Percentiles rank a stretch among this genome's conserved stretches.
Conservation (phyloP, 2,113 vertebrate species). For the Elephas maximus region DNA sequence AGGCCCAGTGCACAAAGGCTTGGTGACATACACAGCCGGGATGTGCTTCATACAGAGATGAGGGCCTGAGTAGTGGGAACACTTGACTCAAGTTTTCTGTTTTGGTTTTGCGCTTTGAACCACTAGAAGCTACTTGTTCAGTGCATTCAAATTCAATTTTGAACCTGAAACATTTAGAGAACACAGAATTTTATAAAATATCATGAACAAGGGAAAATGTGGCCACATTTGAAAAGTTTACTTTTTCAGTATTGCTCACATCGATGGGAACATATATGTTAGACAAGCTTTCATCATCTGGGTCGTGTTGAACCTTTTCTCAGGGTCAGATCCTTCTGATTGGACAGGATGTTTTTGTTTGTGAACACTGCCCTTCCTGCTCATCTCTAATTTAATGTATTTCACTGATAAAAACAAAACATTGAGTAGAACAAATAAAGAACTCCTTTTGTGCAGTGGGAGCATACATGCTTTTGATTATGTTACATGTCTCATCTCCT, state of each 20-base stretch:
- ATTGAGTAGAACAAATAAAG: slow-evolving; percentile 1
- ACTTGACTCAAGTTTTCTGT: slow-evolving; percentile 9
- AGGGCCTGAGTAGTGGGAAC: neutral
- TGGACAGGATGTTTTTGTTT: slow-evolving; percentile 48
- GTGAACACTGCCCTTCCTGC: neutral
- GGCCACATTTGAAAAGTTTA: neutral
- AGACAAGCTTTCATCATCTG: neutral
- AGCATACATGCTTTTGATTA: slow-evolving; percentile 52
- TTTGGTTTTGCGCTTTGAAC: slow-evolving; percentile 35
- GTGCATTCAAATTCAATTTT: neutral
- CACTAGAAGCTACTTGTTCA: slow-evolving; percentile 1
- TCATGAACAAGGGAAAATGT: neutral
- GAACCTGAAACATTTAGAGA: slow-evolving; percentile 23
- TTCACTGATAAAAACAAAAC: slow-evolving; percentile 27
- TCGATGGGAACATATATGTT: neutral
- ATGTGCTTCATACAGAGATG: neutral
- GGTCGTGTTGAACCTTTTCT: slow-evolving; percentile 19
- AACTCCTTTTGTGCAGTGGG: neutral
- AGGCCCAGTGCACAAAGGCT: neutral
- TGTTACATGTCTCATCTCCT: slow-evolving; percentile 48
- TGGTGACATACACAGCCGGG: neutral
- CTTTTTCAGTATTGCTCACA: neutral
- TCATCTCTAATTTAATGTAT: slow-evolving; percentile 33
- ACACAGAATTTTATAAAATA: slow-evolving; percentile 19
- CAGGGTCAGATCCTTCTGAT: slow-evolving; percentile 22